Conservation (phyloP, 1,140 invertebrate species). For the Ips typographus region DNA sequence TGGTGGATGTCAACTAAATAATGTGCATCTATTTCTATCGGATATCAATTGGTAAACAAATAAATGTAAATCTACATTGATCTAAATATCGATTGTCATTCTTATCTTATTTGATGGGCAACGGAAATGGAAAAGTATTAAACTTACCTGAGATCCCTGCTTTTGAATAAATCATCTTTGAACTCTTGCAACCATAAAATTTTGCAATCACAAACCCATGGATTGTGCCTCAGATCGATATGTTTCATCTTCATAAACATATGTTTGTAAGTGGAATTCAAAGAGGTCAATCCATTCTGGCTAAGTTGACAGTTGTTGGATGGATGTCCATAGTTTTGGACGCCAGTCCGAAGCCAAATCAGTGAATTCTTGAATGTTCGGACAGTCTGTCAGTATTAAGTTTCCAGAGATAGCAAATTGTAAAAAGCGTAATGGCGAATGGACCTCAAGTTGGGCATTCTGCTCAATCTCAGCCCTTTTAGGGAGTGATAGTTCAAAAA, state of each 20-base stretch:
- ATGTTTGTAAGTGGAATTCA: slow-evolving; percentile 44
- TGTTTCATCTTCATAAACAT: slow-evolving; percentile 43
- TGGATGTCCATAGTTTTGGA: slow-evolving; percentile 35
- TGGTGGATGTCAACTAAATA: no score
- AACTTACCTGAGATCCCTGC: slow-evolving; percentile 42
- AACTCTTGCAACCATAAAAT: slow-evolving; percentile 47
- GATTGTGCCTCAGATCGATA: slow-evolving; percentile 47
- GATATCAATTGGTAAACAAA: neutral
- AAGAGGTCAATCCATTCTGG: slow-evolving; percentile 42
- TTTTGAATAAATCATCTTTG: slow-evolving; percentile 35
- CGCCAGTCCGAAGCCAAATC: slow-evolving; percentile 44
- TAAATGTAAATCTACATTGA: no score
- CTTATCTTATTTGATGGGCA: neutral
- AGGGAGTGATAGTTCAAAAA: slow-evolving; percentile 45
- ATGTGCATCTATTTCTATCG: neutral
- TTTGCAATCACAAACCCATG: slow-evolving; percentile 47
- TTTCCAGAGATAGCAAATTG: slow-evolving; percentile 46
- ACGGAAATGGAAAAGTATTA: slow-evolving; percentile 15
- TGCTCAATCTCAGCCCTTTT: slow-evolving; percentile 44
- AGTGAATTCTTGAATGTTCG: slow-evolving; percentile 43
- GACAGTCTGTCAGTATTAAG: slow-evolving; percentile 45
- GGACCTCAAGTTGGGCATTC: slow-evolving; percentile 41
- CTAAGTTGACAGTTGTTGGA: slow-evolving; percentile 43
- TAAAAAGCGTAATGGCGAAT: slow-evolving; percentile 49
- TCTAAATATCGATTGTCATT: no score